Evolutionary conservation across 2,888 invertebrate genomes (phyloP), one percentile per base, ranked within the genome.

Genomic region (Epistrophella euchroma): DNA sequence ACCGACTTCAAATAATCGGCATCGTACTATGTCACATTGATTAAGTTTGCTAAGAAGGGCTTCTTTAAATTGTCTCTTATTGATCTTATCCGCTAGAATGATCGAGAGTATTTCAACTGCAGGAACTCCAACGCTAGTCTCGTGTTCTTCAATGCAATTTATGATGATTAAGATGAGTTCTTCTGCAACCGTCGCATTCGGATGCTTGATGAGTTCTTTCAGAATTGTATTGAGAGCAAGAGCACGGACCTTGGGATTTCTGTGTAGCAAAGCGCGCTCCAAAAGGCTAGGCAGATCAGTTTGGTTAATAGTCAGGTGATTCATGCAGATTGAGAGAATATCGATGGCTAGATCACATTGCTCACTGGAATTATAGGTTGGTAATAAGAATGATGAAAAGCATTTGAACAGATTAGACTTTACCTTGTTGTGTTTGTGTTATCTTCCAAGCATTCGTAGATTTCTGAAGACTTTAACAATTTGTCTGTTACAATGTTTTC

Each of bases 361-460:
- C 79, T 94, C 93, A 87, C 95, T 95, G 89, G 62, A 79, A 62
- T 68, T 0, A 28, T 7, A 37, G 1, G n/a, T n/a, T n/a, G 15
- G 3, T 37, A 10, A n/a, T 5, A 17, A 32, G 35, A 2, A 6
- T 17, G 28, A 35, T 11, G 19, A 11, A 56, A 0, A 10, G 0
- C 1, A 13, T 22, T 37, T 52, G 3, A 22, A 15, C 2, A 37
- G 4, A 40, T 37, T 1, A 15, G 9, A 15, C 2, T 11, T 40
- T 72, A 85, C 85, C 32, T 35, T 4, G 45, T 7, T 17, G 60
- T 50, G 3, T 71, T 52, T 0, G 52, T 32, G n/a, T 25, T 92
- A 78, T 93, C 93, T 89, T 95, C 94, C 40, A 96, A 91, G 89
- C 96, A 96, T 52, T 95, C 94, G 81, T 95, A 94, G 74, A 96